Evolutionary conservation across 1,140 invertebrate species (phyloP).

Genomic region (Eueides isabella): DNA sequence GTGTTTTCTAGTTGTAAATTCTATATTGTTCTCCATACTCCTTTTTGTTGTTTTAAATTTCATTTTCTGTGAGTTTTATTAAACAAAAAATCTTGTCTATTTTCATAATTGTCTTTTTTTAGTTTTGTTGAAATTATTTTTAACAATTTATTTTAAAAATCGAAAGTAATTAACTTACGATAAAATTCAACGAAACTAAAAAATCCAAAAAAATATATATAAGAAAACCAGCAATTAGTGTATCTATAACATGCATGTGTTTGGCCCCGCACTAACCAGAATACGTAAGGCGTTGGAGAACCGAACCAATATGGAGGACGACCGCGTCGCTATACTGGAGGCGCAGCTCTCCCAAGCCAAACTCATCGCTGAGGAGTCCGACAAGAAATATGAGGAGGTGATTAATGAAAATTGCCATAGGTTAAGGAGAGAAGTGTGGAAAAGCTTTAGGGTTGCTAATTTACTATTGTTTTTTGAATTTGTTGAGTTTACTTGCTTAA

Average conservation of each 20-base stretch:
- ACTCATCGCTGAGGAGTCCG: conserved; percentile 98
- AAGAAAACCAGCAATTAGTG: background rate
- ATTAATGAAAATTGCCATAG: conserved; percentile 56
- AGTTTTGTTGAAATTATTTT: background rate
- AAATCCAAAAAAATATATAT: background rate
- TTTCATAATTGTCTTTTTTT: background rate
- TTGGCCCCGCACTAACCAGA: conserved; percentile 86
- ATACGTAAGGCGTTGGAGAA: conserved; percentile 99
- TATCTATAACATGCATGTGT: conserved; percentile 79
- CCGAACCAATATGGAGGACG: conserved; percentile 99
- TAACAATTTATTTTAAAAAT: background rate
- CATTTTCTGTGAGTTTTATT: conserved; percentile 11
- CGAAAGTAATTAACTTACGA: background rate
- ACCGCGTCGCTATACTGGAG: conserved; percentile 96
- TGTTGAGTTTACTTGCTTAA: no score
- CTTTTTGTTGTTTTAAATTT: conserved; percentile 17
- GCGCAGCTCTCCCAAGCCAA: conserved; percentile 97
- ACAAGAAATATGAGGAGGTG: conserved; percentile 99
- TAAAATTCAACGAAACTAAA: background rate
- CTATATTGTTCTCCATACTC: background rate
- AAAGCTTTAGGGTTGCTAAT: background rate
- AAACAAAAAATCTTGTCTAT: background rate
- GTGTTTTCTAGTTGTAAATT: conserved; percentile 18
- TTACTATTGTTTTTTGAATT: no score
- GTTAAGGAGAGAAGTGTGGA: background rate